Percentiles rank a stretch among this genome's conserved stretches.
These are phyloP conservation scores for Platysternon megacephalum DNA, from an alignment of 2,113 vertebrate species.

Conservation along the genomic window DNA sequence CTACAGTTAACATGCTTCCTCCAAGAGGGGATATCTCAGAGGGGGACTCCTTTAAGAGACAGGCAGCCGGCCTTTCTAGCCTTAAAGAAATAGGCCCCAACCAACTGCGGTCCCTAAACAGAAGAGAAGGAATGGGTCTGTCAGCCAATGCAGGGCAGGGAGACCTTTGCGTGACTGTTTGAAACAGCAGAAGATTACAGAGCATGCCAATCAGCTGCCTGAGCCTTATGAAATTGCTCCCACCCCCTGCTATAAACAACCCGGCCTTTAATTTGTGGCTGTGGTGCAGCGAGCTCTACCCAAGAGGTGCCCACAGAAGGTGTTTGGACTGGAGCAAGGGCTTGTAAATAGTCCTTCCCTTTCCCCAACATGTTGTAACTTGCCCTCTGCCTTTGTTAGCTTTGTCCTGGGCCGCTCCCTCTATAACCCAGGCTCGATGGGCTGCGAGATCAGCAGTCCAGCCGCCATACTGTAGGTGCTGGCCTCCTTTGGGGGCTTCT, in stretches of 20 bases:
- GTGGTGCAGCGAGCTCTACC: neutral
- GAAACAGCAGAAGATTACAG: neutral
- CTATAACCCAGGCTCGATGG: too few relatives aligned
- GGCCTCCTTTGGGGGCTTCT: neutral
- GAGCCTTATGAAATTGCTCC: neutral
- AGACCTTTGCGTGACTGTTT: neutral
- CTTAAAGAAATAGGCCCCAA: neutral
- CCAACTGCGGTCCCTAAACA: neutral
- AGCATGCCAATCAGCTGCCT: neutral
- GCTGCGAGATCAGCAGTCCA: too few relatives aligned
- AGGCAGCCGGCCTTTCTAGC: neutral
- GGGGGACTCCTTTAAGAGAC: neutral
- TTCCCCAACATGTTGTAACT: too few relatives aligned
- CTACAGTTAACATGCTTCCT: neutral
- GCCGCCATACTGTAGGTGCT: too few relatives aligned
- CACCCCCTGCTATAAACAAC: neutral
- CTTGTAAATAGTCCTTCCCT: neutral
- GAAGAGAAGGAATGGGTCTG: neutral
- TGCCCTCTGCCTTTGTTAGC: neutral
- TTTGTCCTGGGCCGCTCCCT: neutral
- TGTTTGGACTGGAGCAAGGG: neutral
- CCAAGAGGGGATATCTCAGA: neutral
- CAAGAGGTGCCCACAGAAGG: neutral
- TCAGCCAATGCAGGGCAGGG: neutral
- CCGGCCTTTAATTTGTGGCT: neutral